Conservation (phyloP, 2,113 vertebrate genomes). For the Eudyptes chrysolophus region DNA sequence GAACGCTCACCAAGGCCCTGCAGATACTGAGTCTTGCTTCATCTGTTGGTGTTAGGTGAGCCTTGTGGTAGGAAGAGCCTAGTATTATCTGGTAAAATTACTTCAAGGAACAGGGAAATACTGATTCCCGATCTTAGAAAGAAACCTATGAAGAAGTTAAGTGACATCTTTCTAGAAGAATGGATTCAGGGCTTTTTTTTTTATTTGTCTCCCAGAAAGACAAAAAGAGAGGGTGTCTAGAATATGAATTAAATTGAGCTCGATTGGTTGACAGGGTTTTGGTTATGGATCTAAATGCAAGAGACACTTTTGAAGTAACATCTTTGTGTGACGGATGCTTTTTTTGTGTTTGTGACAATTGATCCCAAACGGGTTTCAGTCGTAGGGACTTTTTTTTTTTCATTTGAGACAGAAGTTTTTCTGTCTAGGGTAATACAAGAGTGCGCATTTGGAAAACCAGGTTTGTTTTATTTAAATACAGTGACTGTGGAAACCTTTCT, state of each 20-base stretch:
- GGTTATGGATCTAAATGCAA: neutral
- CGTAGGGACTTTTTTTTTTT: neutral
- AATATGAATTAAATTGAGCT: neutral
- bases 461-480: neutral
- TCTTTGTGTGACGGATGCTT: neutral
- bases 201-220: neutral
- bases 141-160: neutral
- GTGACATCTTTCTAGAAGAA: neutral
- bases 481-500: neutral
- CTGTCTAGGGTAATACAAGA: too few relatives aligned
- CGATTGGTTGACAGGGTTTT: neutral
- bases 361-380: rapidly evolving
- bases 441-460: rapidly evolving
- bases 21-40: neutral
- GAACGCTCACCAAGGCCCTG: neutral
- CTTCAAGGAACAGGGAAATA: neutral
- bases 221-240: neutral
- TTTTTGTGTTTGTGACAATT: neutral
- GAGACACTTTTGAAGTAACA: neutral
- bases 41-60: neutral
- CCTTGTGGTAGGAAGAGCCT: neutral
- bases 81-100: neutral
- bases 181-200: neutral
- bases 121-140: neutral
- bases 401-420: neutral